phyloP scores from a whole-genome alignment of 2,797 vertebrate genomes.

The Hypotaenidia philippensis region DNA sequence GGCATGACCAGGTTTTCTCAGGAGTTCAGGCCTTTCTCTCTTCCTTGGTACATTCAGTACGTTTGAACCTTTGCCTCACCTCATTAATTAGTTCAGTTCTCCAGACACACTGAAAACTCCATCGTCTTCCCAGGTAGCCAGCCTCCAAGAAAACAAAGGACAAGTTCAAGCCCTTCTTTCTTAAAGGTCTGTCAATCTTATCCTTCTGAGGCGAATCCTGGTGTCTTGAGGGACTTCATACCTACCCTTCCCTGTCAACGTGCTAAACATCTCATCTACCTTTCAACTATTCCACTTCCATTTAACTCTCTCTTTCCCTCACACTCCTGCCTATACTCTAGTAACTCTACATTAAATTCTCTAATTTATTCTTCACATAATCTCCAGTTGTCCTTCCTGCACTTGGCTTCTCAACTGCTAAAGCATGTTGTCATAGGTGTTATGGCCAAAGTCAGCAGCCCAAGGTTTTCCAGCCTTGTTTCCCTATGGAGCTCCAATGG shows the following conservation, averaged over 20 bases:
- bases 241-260: not conserved
- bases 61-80: constrained; percentile 27
- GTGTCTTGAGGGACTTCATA: constrained; percentile 9
- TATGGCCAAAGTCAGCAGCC: not conserved
- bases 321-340: not conserved
- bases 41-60: not conserved
- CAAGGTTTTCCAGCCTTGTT: not conserved
- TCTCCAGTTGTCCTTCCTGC: not conserved
- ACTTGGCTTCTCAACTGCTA: not conserved
- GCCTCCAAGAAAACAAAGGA: constrained; percentile 47
- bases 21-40: constrained; percentile 28
- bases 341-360: not conserved
- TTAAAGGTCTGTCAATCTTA: constrained; percentile 61
- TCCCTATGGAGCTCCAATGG: not conserved
- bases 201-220: not conserved
- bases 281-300: constrained; percentile 10
- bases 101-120: not conserved
- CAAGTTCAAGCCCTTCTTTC: constrained; percentile 52
- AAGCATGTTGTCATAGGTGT: not conserved
- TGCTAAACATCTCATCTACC: constrained; percentile 15
- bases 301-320: not conserved
- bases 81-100: constrained; percentile 54
- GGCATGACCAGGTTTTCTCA: not conserved
- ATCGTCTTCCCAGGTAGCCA: not conserved
- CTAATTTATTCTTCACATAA: not conserved